phyloP scores from a whole-genome alignment of 2,888 invertebrate species.

The Suillia variegata region DNA sequence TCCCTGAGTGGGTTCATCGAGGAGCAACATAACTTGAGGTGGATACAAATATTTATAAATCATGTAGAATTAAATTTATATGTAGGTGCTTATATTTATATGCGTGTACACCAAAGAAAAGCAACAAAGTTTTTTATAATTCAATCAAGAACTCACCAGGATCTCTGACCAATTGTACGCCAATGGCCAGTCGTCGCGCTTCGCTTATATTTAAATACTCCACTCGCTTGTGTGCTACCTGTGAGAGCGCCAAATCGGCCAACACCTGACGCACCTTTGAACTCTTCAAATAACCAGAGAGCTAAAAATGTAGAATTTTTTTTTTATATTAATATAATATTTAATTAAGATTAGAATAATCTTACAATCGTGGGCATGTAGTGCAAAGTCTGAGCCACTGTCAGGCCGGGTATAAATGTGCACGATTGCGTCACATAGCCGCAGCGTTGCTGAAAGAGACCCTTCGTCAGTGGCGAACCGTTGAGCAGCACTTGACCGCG shows the following conservation, averaged over 20 bases:
- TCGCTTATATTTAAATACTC: constrained; percentile 87
- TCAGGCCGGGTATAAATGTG: constrained; percentile 82
- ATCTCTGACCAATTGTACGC: constrained; percentile 90
- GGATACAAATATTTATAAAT: neutral
- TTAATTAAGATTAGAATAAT: neutral
- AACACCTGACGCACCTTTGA: constrained; percentile 90
- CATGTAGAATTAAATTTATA: neutral
- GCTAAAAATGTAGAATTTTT: constrained; percentile 57
- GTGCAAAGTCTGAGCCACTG: constrained; percentile 83
- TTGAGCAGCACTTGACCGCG: constrained; percentile 90
- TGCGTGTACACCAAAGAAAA: neutral
- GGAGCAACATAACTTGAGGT: constrained; percentile 76
- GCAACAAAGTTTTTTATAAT: neutral
- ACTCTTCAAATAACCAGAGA: constrained; percentile 76
- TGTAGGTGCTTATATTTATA: no score
- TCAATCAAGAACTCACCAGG: constrained; percentile 80
- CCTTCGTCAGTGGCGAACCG: constrained; percentile 80
- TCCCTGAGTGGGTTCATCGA: constrained; percentile 95
- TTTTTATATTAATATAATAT: neutral
- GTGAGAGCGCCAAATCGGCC: constrained; percentile 90
- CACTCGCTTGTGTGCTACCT: constrained; percentile 84
- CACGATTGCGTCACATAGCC: constrained; percentile 89
- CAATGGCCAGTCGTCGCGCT: constrained; percentile 86
- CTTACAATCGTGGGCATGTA: constrained; percentile 79
- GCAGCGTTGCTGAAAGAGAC: constrained; percentile 83